These are phyloP conservation scores for Drosophila neocordata DNA, from an alignment of 1,140 invertebrate genomes.

Conservation along the genomic window DNA sequence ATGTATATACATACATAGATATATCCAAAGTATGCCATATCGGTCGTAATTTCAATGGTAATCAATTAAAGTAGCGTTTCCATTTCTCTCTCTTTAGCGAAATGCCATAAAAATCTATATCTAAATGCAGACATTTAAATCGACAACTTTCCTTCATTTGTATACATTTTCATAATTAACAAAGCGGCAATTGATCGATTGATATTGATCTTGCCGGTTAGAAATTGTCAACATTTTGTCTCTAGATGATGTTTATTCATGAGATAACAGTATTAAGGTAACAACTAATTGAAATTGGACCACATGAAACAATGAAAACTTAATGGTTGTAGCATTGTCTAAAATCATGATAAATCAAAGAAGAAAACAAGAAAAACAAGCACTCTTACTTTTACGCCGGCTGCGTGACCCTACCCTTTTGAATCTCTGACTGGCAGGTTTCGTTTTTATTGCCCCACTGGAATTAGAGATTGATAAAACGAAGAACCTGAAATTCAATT, in stretches of 20 bases:
- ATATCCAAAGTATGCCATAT: conserved; percentile 3
- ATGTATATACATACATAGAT: not conserved
- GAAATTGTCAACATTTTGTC: conserved; percentile 45
- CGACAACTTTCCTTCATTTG: conserved; percentile 44
- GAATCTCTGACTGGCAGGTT: conserved; percentile 20
- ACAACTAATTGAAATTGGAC: conserved; percentile 69
- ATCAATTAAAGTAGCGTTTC: conserved; percentile 48
- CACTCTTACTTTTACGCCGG: conserved; percentile 57
- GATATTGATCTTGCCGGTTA: conserved; percentile 7
- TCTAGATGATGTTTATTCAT: conserved; percentile 53
- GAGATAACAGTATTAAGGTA: conserved; percentile 60
- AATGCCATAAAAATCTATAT: conserved; percentile 38
- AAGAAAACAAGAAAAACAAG: not conserved
- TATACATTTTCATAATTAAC: conserved; percentile 62
- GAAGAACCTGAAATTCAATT: conserved; percentile 25
- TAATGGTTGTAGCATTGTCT: conserved; percentile 61
- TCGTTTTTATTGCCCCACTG: conserved; percentile 15
- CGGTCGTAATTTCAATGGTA: conserved; percentile 38
- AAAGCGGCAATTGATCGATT: conserved; percentile 50
- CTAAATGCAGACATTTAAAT: not conserved
- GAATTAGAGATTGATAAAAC: conserved; percentile 9
- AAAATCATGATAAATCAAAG: conserved; percentile 19
- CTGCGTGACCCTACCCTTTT: conserved; percentile 19
- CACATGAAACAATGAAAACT: conserved; percentile 44
- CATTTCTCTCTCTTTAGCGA: conserved; percentile 43